Evolutionary conservation across 2,113 vertebrate genomes (phyloP).

Genomic region (Bos taurus): DNA sequence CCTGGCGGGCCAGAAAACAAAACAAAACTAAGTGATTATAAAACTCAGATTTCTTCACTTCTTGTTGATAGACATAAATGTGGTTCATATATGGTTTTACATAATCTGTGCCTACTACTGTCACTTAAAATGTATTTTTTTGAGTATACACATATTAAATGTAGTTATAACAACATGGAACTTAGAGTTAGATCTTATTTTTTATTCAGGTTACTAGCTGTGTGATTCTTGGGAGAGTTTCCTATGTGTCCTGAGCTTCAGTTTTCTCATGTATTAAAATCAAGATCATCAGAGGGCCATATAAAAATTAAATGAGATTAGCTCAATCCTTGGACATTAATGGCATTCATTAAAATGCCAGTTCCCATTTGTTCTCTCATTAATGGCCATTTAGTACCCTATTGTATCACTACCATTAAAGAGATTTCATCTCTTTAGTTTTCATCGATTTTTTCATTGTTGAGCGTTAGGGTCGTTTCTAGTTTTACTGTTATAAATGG

Average conservation of each 20-base stretch:
- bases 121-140: slow-evolving; percentile 18
- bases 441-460: slow-evolving; percentile 18
- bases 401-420: not conserved
- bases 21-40: not conserved
- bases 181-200: not conserved
- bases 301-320: slow-evolving; percentile 26
- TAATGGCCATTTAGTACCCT: slow-evolving; percentile 4
- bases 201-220: not conserved
- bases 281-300: not conserved
- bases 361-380: not conserved
- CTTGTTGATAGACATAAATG: slow-evolving; percentile 8
- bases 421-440: not conserved
- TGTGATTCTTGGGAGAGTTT: slow-evolving; percentile 4
- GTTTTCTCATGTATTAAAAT: slow-evolving; percentile 30
- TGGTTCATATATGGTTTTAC: not conserved
- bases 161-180: not conserved
- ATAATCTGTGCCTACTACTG: not conserved
- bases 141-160: not conserved
- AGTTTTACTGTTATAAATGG: slow-evolving; percentile 32
- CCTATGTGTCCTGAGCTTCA: slow-evolving; percentile 9
- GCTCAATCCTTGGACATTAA: not conserved
- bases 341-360: slow-evolving; percentile 13
- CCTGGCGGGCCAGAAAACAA: not conserved
- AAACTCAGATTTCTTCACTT: slow-evolving; percentile 35
- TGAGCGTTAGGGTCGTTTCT: not conserved